Base-by-base conservation (phyloP, 2,888 invertebrate species). In the Cynaeus angustus region DNA sequence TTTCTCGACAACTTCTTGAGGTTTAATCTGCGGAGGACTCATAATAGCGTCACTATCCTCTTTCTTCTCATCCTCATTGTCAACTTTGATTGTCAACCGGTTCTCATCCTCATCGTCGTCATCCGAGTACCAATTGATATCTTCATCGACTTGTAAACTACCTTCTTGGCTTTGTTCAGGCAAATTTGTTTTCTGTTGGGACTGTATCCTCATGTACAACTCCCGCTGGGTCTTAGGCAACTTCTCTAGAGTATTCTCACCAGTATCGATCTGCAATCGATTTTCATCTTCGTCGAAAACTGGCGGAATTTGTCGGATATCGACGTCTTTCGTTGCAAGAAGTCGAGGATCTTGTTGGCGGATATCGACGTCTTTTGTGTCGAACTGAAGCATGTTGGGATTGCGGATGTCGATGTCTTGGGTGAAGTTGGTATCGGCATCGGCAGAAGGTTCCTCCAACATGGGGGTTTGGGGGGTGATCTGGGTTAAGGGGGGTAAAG, bases 101-200 rank as follows among this genome's bases (percentile, higher is more conserved):
- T 81, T 79, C 26, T 80, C 80, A 50, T 81, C 81, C 28, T 75
- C 75, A 33, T 92, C 93, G 77, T 91, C 92, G 76, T 92, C 93
- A 76, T 93, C 94, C 1, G 94, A 94, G 81, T 94, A 94, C 92
- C 94, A 94, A 83, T 92, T 90, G 66, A 83, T 83, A 59, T 82
- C 82, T 45, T 79, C 80, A 9, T 82, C 78, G 14, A 75, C 53
- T 26, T 79, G 76, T n/a, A 76, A 74, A 16, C 68, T 70, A 4
- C 4, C 21, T 13, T 75, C 75, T 59, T 73, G 66, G 1, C 83
- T 83, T 64, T 84, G 83, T 65, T 82, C 79, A 9, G 74, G 74
- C 16, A 85, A 79, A 55, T 86, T 87, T 67, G 88, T 87, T 67
- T 88, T 86, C 75, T 91, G 90, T 71, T 91, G 90, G 50, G 91